Percentiles rank a stretch among this genome's conserved stretches.
Evolutionary conservation across 92 coral and sea anemone genomes (phyloP).

Genomic region (Palythoa heliodiscus): DNA sequence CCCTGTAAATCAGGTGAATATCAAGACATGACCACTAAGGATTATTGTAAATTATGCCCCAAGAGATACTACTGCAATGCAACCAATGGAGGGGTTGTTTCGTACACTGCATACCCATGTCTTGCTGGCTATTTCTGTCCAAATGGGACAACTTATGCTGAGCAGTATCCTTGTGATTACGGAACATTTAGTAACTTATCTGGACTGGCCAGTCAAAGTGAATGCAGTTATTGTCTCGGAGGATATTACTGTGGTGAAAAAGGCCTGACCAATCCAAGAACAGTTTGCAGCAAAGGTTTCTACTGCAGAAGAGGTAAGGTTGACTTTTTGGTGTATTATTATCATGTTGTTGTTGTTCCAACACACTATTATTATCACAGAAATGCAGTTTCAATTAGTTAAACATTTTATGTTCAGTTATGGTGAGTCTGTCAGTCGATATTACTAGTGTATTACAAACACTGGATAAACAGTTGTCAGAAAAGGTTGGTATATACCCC

Average conservation of each 20-base stretch:
- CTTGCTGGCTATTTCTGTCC: conserved; percentile 92
- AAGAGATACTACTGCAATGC: conserved; percentile 94
- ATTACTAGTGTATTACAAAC: too few relatives aligned
- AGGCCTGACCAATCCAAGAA: conserved; percentile 80
- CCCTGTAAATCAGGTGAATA: conserved; percentile 87
- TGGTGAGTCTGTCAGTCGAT: too few relatives aligned
- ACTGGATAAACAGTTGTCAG: too few relatives aligned
- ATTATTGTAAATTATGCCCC: conserved; percentile 81
- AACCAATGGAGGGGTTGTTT: conserved; percentile 77
- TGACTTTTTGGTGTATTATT: neutral
- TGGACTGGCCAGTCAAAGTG: conserved; percentile 82
- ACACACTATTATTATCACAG: too few relatives aligned
- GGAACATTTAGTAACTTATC: conserved; percentile 91
- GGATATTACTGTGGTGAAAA: conserved; percentile 89
- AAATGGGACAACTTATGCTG: conserved; percentile 82
- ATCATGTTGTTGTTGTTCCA: too few relatives aligned
- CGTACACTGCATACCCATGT: conserved; percentile 67
- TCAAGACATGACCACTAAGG: conserved; percentile 69
- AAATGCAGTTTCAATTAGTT: too few relatives aligned
- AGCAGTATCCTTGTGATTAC: conserved; percentile 79
- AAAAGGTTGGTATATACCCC: too few relatives aligned
- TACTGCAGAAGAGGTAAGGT: conserved; percentile 81
- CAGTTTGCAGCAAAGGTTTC: conserved; percentile 85
- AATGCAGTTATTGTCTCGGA: conserved; percentile 85
- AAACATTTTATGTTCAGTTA: too few relatives aligned